Base-by-base conservation (phyloP, 2,888 invertebrate genomes). In the Tuberolachnus salignus region DNA sequence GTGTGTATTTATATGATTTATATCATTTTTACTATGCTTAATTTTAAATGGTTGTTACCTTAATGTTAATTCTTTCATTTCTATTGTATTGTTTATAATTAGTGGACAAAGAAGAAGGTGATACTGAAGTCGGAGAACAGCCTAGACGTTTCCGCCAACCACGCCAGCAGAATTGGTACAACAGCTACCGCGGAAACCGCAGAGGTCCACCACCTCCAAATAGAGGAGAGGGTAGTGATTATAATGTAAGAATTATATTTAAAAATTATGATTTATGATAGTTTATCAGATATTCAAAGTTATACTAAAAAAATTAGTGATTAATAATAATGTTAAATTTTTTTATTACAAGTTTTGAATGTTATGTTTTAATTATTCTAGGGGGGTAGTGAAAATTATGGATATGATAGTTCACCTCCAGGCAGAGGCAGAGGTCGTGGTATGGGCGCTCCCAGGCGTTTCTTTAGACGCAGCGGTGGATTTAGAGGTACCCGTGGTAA, bases 391-490 rank as follows among this genome's bases (percentile, higher is more conserved):
- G 81, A 81, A 49, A 81, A 82, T 53, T 80, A 82, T 51, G 80
- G 80, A 73, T 81, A 81, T 53, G 82, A 81, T 57, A 69, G 55
- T 59, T 80, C 71, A 16, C 74, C 80, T 26, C 80, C 80, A 19
- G 63, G 81, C 44, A 80, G 71, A 66, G 83, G 83, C 51, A 83
- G 84, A 74, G 83, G 84, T 34, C 84, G 85, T 61, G 84, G 85
- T 71, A 83, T 85, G 59, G 84, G 85, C 46, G 84, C 84, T 90
- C 90, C 91, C 91, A 84, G 85, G 53, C 84, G 85, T 73, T 85
- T 84, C 83, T 85, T 83, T 82, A 83, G 84, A 74, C 91, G 91
- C 83, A 92, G 92, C 85, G 90, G 91, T 82, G 90, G 91, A 82
- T 90, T 88, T 67, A 87, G 90, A 57, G 87, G 87, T 74, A 87